Conservation (phyloP, 2,113 vertebrate species). For the Aspiorhynchus laticeps region DNA sequence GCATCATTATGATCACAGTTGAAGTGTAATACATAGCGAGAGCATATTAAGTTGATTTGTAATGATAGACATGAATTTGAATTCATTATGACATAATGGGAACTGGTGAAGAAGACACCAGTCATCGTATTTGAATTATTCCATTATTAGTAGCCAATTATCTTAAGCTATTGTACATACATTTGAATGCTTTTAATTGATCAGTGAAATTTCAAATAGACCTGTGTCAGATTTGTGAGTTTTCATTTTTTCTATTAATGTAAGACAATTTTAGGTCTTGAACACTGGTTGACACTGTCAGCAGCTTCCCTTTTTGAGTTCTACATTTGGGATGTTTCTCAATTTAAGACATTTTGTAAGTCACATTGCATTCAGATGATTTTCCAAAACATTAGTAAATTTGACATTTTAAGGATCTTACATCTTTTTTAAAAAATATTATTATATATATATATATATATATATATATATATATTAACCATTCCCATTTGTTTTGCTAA, state of each 20-base stretch:
- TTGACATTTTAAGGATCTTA: neutral
- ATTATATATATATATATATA: no score
- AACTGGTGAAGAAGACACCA: neutral
- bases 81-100: conserved; percentile 66
- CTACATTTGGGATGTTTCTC: neutral
- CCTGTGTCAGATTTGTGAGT: neutral
- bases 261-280: neutral
- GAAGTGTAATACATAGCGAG: conserved; percentile 63
- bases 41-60: conserved; percentile 68
- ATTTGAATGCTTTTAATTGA: neutral
- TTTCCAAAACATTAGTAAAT: neutral
- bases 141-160: neutral
- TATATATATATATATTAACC: no score
- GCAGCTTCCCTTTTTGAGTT: conserved; percentile 11
- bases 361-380: conserved; percentile 18
- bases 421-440: neutral
- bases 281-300: neutral
- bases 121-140: neutral
- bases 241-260: neutral
- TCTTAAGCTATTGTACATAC: neutral
- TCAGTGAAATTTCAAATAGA: neutral
- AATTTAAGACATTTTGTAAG: neutral
- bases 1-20: conserved; percentile 54
- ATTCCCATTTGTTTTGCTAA: neutral
- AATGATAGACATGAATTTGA: conserved; percentile 67